Evolutionary conservation across 2,888 invertebrate genomes (phyloP).

Genomic region (Dasypogon diadema): DNA sequence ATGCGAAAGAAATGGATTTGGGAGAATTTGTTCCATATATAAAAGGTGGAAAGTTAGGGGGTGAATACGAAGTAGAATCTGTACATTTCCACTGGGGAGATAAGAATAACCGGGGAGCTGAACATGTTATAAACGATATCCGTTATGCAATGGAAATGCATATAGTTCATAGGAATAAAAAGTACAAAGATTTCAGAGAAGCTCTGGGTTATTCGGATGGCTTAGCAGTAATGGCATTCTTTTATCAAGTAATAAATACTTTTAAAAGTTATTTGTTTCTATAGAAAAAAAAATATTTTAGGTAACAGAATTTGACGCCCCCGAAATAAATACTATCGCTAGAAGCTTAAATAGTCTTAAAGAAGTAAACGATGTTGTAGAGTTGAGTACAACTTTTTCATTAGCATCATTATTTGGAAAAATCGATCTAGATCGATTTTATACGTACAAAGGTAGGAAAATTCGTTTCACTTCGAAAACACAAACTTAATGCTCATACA

Average conservation of each 20-base stretch:
- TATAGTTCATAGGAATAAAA: constrained; percentile 81
- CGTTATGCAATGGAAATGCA: constrained; percentile 86
- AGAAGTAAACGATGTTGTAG: constrained; percentile 72
- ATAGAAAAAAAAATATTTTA: constrained; percentile 1
- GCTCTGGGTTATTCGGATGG: constrained; percentile 81
- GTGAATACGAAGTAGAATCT: constrained; percentile 78
- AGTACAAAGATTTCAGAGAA: constrained; percentile 72
- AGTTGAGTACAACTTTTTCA: constrained; percentile 75
- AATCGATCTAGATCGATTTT: constrained; percentile 77
- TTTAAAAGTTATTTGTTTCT: neutral
- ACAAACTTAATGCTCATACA: too few relatives aligned
- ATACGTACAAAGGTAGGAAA: constrained; percentile 75
- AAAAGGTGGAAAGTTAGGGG: constrained; percentile 75
- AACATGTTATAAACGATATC: constrained; percentile 81
- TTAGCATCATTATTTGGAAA: constrained; percentile 69
- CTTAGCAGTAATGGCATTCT: constrained; percentile 83
- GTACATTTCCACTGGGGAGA: constrained; percentile 84
- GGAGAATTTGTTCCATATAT: constrained; percentile 17
- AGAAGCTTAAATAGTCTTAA: constrained; percentile 70
- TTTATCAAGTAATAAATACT: constrained; percentile 73
- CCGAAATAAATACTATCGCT: constrained; percentile 58
- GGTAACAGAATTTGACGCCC: constrained; percentile 1
- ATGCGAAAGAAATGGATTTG: constrained; percentile 59
- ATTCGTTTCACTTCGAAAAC: too few relatives aligned
- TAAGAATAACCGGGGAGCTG: constrained; percentile 82